Base-by-base conservation (phyloP, 2,888 invertebrate species). In the Drosophila picticornis region DNA sequence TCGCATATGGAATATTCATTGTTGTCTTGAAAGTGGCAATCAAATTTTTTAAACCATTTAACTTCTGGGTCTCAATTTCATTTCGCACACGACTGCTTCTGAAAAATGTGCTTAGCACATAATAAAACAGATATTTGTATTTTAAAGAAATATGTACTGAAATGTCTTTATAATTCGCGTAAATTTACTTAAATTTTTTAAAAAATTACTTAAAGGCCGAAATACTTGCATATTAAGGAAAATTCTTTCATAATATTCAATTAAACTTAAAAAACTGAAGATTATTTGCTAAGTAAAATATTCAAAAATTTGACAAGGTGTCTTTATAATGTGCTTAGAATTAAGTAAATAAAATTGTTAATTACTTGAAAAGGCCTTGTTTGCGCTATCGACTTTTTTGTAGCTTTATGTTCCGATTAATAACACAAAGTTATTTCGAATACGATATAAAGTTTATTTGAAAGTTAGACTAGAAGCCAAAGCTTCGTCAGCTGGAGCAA, bases 11-110 rank as follows among this genome's bases (percentile, higher is more conserved):
- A 58, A 65, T 72, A 73, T 72, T 81, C 80, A 70, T 70, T 52
- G 55, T 60, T 83, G 62, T 77, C 50, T 52, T 34, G n/a, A 60
- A 81, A 69, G 56, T 58, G 68, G 58, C 63, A 83, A 65, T 71
- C 80, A 57, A 56, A 64, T 72, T 71, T 55, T 70, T 72, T 63
- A 63, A 61, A 31, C 71, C 67, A 69, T 75, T 80, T 57, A 72
- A 48, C 69, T 72, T 61, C 40, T 32, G 58, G 29, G 38, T 46
- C 19, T n/a, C n/a, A 66, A 63, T 62, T 40, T 43, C 25, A 56
- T 56, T 59, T 50, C 10, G 32, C 31, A 43, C 27, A 31, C 11
- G 4, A 50, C 22, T 38, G 31, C 31, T 4, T 7, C 10, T 6
- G 19, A 48, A 32, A 48, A 36, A 16, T 59, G n/a, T 43, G 19